Conservation (phyloP, 2,797 vertebrate genomes). For the Astyanax mexicanus region DNA sequence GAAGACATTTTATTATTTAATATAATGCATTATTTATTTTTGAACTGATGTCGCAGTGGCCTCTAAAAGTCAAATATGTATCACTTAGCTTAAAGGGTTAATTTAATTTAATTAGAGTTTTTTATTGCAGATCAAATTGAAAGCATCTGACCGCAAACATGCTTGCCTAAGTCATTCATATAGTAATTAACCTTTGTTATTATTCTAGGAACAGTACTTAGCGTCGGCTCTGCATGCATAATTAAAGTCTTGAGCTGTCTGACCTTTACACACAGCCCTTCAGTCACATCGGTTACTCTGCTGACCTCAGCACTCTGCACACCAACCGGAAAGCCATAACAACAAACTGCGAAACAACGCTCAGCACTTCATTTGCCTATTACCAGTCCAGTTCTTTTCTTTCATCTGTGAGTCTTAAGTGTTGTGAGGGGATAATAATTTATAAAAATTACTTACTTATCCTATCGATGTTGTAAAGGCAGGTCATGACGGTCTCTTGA, state of each 20-base stretch:
- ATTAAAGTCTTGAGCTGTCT: conserved; percentile 50
- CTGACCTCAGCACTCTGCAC: conserved; percentile 22
- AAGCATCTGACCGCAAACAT: conserved; percentile 16
- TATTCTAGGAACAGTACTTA: conserved; percentile 37
- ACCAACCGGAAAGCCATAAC: conserved; percentile 3
- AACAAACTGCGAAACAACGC: not conserved
- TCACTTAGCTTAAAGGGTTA: too few relatives aligned
- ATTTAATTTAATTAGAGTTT: too few relatives aligned
- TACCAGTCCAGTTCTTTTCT: not conserved
- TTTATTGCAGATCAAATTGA: not conserved
- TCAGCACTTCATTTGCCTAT: not conserved
- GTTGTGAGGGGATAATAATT: not conserved
- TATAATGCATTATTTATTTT: too few relatives aligned
- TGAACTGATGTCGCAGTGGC: too few relatives aligned
- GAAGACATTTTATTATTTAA: too few relatives aligned
- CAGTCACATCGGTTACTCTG: conserved; percentile 34
- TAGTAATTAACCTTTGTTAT: conserved; percentile 38
- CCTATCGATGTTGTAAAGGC: too few relatives aligned
- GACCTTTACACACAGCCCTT: conserved; percentile 44
- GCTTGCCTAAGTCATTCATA: conserved; percentile 16
- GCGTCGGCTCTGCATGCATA: conserved; percentile 39
- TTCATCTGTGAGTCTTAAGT: not conserved
- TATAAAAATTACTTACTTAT: too few relatives aligned
- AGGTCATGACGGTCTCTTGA: too few relatives aligned
- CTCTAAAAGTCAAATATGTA: too few relatives aligned